A percentile compares a stretch with the other conserved stretches of the same genome.
phyloP scores from a whole-genome alignment of 2,888 invertebrate genomes.

The Eupithecia inturbata region DNA sequence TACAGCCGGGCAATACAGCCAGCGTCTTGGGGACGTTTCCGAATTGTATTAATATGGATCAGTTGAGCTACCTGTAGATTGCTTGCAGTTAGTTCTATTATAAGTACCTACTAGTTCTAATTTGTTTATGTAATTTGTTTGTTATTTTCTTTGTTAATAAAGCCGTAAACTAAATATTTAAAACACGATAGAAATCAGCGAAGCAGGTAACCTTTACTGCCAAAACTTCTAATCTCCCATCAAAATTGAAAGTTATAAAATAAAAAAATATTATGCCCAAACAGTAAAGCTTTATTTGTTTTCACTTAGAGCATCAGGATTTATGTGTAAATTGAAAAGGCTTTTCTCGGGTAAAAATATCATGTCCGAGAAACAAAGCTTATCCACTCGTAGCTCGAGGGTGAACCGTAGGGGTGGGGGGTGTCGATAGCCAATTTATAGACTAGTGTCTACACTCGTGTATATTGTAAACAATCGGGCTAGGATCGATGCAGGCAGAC shows the following conservation, averaged over 20 bases:
- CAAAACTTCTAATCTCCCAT: constrained; percentile 1
- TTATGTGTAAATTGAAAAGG: constrained; percentile 47
- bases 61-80: too few relatives aligned
- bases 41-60: too few relatives aligned
- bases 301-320: constrained; percentile 48
- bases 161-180: too few relatives aligned
- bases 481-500: not conserved
- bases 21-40: too few relatives aligned
- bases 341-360: constrained; percentile 45
- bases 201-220: not conserved
- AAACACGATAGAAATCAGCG: too few relatives aligned
- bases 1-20: too few relatives aligned
- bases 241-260: constrained; percentile 20
- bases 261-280: constrained; percentile 29
- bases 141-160: too few relatives aligned
- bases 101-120: too few relatives aligned
- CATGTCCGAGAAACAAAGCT: constrained; percentile 46
- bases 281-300: constrained; percentile 46
- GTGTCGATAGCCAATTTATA: constrained; percentile 2
- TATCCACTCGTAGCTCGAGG: constrained; percentile 38
- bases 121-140: too few relatives aligned
- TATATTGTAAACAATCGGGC: not conserved
- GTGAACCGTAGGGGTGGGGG: constrained; percentile 18
- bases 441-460: not conserved
- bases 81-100: too few relatives aligned